Conservation (phyloP, 2,113 vertebrate species). For the Phrynosoma blainvillii region DNA sequence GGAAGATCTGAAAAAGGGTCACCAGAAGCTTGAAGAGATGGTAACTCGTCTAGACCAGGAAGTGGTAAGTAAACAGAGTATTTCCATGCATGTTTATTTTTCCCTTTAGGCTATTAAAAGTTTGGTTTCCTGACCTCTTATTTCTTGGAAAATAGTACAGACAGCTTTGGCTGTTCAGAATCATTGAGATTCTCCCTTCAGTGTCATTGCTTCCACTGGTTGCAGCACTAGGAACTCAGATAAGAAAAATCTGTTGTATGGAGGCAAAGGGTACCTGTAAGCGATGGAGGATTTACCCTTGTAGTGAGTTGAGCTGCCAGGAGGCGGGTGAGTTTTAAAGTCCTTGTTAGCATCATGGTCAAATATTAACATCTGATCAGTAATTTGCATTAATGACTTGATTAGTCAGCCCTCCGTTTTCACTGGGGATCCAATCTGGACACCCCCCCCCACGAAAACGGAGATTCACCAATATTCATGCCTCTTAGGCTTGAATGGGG, state of each 20-base stretch:
- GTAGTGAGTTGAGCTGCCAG: too few relatives aligned
- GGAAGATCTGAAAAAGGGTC: conserved; percentile 96
- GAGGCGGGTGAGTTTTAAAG: too few relatives aligned
- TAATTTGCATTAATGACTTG: too few relatives aligned
- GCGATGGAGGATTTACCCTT: background rate
- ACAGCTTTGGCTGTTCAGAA: background rate
- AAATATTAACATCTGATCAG: too few relatives aligned
- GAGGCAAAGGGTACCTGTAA: background rate
- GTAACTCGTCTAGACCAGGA: conserved; percentile 95
- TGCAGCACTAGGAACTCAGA: background rate
- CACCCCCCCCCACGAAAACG: too few relatives aligned
- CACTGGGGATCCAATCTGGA: too few relatives aligned
- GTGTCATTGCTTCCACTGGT: background rate
- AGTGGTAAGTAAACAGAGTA: conserved; percentile 84
- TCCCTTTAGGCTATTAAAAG: background rate
- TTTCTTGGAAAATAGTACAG: background rate
- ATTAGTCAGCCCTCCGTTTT: too few relatives aligned
- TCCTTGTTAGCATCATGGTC: too few relatives aligned
- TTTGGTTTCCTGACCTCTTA: background rate
- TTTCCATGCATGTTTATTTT: background rate
- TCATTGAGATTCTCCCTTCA: background rate
- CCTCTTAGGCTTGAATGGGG: too few relatives aligned
- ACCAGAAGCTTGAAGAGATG: conserved; percentile 98
- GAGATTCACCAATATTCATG: too few relatives aligned
- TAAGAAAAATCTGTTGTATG: background rate